phyloP scores from a whole-genome alignment of 2,113 vertebrate genomes.

The Rhipidura dahli region DNA sequence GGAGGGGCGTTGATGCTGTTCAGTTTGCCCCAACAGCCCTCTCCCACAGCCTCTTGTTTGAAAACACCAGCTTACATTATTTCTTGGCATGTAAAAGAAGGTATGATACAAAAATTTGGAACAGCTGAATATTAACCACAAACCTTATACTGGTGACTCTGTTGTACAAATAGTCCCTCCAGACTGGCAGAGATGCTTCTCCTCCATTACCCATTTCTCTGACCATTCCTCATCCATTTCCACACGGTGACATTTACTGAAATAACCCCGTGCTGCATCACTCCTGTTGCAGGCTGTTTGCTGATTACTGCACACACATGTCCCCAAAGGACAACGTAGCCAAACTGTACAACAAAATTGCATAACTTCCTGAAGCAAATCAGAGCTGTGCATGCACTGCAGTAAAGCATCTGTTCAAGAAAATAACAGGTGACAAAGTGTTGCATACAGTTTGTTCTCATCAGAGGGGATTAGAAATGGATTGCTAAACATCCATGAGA shows the following conservation, averaged over 20 bases:
- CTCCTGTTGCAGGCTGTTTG: neutral
- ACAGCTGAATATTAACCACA: neutral
- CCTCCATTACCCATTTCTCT: neutral
- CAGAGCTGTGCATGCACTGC: neutral
- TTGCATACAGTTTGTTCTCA: neutral
- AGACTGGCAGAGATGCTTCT: neutral
- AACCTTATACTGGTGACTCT: neutral
- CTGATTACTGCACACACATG: neutral
- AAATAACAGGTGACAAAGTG: neutral
- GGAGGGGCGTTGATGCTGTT: neutral
- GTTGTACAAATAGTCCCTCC: neutral
- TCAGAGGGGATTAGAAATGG: neutral
- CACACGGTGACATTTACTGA: neutral
- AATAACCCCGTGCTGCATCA: neutral
- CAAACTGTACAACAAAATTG: neutral
- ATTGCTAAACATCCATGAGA: neutral
- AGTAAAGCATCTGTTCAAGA: neutral
- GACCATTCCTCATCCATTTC: neutral
- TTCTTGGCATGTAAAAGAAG: neutral
- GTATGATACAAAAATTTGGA: neutral
- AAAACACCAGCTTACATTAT: neutral
- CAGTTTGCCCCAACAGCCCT: neutral
- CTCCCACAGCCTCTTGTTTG: neutral
- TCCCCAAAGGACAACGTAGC: neutral
- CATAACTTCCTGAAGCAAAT: neutral